Evolutionary conservation across 2,888 invertebrate species (phyloP).

Genomic region (Tenthredo notha): DNA sequence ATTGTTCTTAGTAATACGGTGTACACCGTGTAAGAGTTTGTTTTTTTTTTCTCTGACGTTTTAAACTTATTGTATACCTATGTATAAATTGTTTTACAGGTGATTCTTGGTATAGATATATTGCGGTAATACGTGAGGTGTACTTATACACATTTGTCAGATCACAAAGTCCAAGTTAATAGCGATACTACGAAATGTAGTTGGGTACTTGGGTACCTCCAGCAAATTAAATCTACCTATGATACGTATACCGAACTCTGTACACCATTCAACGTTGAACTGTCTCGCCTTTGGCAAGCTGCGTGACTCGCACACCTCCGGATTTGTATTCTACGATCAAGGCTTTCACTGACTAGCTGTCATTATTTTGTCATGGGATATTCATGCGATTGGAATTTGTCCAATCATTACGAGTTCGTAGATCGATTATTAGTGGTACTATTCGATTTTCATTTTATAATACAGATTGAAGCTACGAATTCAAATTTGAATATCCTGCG

Average conservation of each 20-base stretch:
- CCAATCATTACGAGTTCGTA: not conserved
- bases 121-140: not conserved
- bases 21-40: not conserved
- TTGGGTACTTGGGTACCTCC: not conserved
- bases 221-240: not conserved
- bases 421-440: not conserved
- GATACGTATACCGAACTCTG: not conserved
- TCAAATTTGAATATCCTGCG: not conserved
- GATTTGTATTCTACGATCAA: conserved; percentile 46
- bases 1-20: conserved; percentile 2
- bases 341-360: conserved; percentile 28
- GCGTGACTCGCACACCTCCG: not conserved
- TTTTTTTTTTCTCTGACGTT: not conserved
- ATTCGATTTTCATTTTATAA: not conserved
- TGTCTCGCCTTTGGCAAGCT: conserved; percentile 12
- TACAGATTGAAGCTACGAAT: not conserved
- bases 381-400: conserved; percentile 33
- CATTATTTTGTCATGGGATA: conserved; percentile 23
- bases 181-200: conserved; percentile 11
- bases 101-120: conserved; percentile 8
- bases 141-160: too few relatives aligned
- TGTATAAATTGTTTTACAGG: not conserved
- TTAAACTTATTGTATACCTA: not conserved
- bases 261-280: not conserved
- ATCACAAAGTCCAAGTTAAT: conserved; percentile 6